A percentile compares a stretch with the other conserved stretches of the same genome.
These are phyloP conservation scores for Arion vulgaris DNA, from an alignment of 1,140 invertebrate species.

Conservation along the genomic window DNA sequence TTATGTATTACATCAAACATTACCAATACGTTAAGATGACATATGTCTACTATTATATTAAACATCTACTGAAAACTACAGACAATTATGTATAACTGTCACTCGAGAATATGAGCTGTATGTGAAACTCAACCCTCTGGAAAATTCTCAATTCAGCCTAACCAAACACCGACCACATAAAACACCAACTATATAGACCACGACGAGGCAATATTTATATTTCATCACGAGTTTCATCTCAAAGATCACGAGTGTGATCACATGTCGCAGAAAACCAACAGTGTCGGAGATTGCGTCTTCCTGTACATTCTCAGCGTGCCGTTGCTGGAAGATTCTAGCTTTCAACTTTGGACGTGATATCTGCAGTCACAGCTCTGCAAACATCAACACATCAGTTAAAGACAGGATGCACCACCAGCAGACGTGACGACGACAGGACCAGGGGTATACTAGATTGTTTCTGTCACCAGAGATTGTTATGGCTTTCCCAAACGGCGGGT, in stretches of 20 bases:
- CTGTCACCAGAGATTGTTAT: slow-evolving; percentile 36
- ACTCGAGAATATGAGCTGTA: neutral
- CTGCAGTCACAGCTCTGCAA: neutral
- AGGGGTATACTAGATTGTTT: slow-evolving; percentile 14
- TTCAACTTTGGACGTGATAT: neutral
- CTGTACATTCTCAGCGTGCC: neutral
- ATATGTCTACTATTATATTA: too few species aligned
- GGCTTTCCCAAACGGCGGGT: neutral
- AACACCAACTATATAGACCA: neutral
- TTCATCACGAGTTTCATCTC: neutral
- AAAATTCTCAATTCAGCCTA: neutral
- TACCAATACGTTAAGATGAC: too few species aligned
- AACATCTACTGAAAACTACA: too few species aligned
- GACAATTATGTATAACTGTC: neutral
- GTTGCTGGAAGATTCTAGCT: neutral
- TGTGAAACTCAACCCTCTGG: neutral
- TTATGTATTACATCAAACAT: too few species aligned
- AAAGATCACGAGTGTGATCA: slow-evolving; percentile 10
- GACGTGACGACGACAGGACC: slow-evolving; percentile 5
- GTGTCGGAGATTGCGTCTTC: neutral
- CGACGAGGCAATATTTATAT: neutral
- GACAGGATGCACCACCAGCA: slow-evolving; percentile 11
- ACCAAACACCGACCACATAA: neutral
- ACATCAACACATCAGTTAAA: slow-evolving; percentile 24
- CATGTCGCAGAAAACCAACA: slow-evolving; percentile 11